phyloP scores from a whole-genome alignment of 2,888 invertebrate species.

The Oeneis ivallda region DNA sequence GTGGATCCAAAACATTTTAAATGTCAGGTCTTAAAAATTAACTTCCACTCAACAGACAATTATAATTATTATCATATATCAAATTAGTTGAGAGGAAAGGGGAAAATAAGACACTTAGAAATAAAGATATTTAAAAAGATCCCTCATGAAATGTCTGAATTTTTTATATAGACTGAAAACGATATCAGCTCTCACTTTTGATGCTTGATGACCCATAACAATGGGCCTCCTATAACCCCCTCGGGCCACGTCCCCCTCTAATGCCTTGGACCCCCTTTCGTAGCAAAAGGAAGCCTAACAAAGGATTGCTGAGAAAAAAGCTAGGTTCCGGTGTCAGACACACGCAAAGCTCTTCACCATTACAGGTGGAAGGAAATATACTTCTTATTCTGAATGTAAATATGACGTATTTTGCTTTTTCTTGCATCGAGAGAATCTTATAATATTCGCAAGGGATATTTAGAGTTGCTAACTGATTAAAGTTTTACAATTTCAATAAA shows the following conservation, averaged over 20 bases:
- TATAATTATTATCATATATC: too few species aligned
- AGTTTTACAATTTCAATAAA: too few species aligned
- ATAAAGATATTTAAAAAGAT: not conserved
- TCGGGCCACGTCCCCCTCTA: slow-evolving; percentile 37
- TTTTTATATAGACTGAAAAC: not conserved
- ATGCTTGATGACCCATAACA: slow-evolving; percentile 42
- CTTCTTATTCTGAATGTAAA: slow-evolving; percentile 35
- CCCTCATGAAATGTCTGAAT: not conserved
- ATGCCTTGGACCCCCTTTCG: slow-evolving; percentile 46
- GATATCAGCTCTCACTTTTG: not conserved
- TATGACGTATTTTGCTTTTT: slow-evolving; percentile 30
- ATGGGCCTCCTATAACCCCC: slow-evolving; percentile 45
- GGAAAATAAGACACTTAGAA: not conserved
- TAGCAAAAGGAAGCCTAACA: slow-evolving; percentile 62
- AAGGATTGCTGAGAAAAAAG: slow-evolving; percentile 68
- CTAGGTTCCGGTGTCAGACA: slow-evolving; percentile 70
- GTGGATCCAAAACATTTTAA: too few species aligned
- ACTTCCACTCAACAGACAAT: too few species aligned
- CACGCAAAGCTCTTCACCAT: slow-evolving; percentile 51
- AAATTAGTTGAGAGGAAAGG: not conserved
- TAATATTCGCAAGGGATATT: too few species aligned
- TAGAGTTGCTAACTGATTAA: too few species aligned
- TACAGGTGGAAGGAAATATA: slow-evolving; percentile 36
- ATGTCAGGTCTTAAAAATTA: too few species aligned
- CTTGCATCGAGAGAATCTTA: not conserved